These are phyloP conservation scores for Planococcus citri DNA, from an alignment of 1,140 invertebrate species.

Conservation along the genomic window DNA sequence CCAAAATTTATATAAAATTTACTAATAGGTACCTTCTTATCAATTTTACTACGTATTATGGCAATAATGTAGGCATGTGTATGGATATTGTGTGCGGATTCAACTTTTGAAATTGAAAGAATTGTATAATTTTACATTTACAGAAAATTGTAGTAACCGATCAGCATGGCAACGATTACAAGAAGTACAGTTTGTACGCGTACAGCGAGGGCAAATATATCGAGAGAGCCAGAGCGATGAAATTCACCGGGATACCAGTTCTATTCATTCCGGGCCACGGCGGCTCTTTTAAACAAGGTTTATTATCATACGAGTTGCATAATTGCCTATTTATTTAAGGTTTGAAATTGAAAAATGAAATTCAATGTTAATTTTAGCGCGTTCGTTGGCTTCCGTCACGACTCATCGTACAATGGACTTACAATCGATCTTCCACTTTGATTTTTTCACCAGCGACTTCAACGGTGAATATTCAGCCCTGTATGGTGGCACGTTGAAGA, in stretches of 20 bases:
- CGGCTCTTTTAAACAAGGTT: slow-evolving; percentile 80
- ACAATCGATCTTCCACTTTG: slow-evolving; percentile 56
- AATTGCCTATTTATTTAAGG: slow-evolving; percentile 21
- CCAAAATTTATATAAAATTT: no score
- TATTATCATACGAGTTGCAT: no score
- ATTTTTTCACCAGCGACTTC: slow-evolving; percentile 74
- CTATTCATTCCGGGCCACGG: slow-evolving; percentile 86
- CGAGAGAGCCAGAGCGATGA: slow-evolving; percentile 50
- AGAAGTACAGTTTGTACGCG: slow-evolving; percentile 69
- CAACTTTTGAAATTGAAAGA: no score
- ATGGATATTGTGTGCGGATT: no score
- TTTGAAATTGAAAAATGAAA: neutral
- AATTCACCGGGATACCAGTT: slow-evolving; percentile 75
- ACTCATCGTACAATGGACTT: slow-evolving; percentile 57
- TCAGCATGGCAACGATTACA: slow-evolving; percentile 36
- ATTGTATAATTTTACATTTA: slow-evolving; percentile 36
- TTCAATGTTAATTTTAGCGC: slow-evolving; percentile 39
- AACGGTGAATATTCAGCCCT: slow-evolving; percentile 69
- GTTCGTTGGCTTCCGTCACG: slow-evolving; percentile 79
- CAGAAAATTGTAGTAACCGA: slow-evolving; percentile 49
- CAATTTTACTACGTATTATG: no score
- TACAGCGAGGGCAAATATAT: slow-evolving; percentile 76
- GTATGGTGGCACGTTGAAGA: slow-evolving; percentile 60
- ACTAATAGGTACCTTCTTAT: no score
- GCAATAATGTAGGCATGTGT: no score